Evolutionary conservation across 2,797 vertebrate species (phyloP).

Genomic region (Rousettus madagascariensis): DNA sequence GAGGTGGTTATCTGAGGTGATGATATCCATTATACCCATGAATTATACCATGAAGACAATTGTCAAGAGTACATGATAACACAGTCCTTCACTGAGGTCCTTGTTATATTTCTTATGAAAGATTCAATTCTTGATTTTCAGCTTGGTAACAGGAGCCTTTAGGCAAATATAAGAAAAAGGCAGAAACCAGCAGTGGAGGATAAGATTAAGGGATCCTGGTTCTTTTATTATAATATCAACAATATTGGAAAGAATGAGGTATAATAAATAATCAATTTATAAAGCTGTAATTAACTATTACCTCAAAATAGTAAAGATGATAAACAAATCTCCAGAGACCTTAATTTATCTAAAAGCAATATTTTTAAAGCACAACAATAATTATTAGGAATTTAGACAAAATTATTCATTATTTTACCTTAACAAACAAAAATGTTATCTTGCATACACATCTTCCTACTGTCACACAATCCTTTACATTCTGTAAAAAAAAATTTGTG

Average conservation of each 20-base stretch:
- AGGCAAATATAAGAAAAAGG: conserved; percentile 1
- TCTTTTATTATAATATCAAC: conserved; percentile 9
- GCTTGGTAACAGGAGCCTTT: background rate
- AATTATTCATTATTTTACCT: background rate
- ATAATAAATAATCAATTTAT: background rate
- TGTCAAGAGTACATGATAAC: background rate
- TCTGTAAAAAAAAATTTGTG: background rate
- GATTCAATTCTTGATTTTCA: background rate
- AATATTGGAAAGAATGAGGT: background rate
- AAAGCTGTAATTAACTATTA: background rate
- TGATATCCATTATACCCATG: background rate
- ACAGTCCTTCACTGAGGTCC: background rate
- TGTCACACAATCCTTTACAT: background rate
- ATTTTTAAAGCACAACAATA: background rate
- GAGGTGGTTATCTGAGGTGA: background rate
- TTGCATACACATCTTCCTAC: background rate
- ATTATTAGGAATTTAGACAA: background rate
- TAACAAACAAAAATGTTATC: background rate
- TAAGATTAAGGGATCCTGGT: background rate
- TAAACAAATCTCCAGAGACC: background rate
- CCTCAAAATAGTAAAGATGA: background rate
- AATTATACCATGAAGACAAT: background rate
- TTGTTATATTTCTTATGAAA: background rate
- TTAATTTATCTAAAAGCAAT: background rate
- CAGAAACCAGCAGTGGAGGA: background rate